Conservation (phyloP, 2,113 vertebrate genomes). For the Diadophis punctatus region DNA sequence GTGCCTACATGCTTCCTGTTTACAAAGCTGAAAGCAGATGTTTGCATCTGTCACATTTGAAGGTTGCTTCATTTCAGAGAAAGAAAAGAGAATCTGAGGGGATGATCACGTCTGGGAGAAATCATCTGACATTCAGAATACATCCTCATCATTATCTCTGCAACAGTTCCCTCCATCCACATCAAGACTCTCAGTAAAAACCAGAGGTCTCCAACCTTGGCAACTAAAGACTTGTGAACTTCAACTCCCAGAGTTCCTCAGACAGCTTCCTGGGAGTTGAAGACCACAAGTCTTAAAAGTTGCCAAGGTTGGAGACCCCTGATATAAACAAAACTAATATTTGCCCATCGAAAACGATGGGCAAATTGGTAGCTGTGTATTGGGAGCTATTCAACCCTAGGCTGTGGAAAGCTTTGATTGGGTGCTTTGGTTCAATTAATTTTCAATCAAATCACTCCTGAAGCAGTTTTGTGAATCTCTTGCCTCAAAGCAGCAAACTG, state of each 20-base stretch:
- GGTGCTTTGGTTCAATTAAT: background rate
- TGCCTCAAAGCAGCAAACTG: background rate
- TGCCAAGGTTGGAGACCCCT: too few species aligned
- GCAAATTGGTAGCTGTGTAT: too few species aligned
- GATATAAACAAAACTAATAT: background rate
- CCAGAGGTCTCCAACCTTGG: too few species aligned
- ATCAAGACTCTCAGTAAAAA: background rate
- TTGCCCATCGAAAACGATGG: background rate
- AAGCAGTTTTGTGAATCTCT: background rate
- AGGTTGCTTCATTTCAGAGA: conserved; percentile 16
- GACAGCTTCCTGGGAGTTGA: too few species aligned
- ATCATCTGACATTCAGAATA: background rate
- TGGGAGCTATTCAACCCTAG: background rate
- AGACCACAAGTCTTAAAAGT: too few species aligned
- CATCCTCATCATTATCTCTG: background rate
- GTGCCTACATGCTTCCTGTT: conserved; percentile 18
- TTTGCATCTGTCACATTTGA: background rate
- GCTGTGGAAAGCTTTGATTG: background rate
- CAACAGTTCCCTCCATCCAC: background rate
- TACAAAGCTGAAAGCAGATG: conserved; percentile 39
- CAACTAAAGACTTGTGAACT: too few species aligned
- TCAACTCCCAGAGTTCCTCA: too few species aligned
- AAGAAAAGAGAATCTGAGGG: background rate
- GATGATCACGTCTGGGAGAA: conserved; percentile 1
- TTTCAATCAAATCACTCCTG: background rate